phyloP scores from a whole-genome alignment of 2,888 invertebrate genomes.

The Boloria selene region DNA sequence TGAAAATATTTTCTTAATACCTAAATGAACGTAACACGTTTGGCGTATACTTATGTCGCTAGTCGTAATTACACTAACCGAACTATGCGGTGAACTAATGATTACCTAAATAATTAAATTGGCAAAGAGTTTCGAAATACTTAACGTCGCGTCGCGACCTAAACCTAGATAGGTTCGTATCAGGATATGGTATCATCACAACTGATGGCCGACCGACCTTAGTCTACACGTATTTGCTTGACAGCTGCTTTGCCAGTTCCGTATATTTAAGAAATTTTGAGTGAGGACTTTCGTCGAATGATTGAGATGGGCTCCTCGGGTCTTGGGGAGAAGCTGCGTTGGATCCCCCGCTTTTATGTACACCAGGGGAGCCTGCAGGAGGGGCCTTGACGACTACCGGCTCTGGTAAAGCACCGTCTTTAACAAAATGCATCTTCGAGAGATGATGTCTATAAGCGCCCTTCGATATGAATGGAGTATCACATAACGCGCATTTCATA shows the following conservation, averaged over 20 bases:
- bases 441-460: conserved; percentile 98
- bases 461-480: conserved; percentile 97
- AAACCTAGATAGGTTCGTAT: conserved; percentile 81
- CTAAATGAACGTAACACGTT: conserved; percentile 81
- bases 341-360: conserved; percentile 70
- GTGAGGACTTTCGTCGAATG: conserved; percentile 95
- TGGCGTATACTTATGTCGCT: conserved; percentile 82
- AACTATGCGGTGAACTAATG: conserved; percentile 78
- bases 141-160: conserved; percentile 79
- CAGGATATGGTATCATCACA: conserved; percentile 92
- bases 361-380: conserved; percentile 71
- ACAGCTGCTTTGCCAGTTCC: conserved; percentile 98
- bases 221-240: conserved; percentile 96
- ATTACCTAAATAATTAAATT: conserved; percentile 82
- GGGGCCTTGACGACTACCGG: conserved; percentile 85
- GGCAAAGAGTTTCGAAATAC: conserved; percentile 83
- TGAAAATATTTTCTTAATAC: conserved; percentile 77
- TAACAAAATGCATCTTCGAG: conserved; percentile 97
- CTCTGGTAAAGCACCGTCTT: conserved; percentile 93
- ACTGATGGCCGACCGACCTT: conserved; percentile 64
- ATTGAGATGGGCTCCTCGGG: conserved; percentile 82
- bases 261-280: conserved; percentile 99
- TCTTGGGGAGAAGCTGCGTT: conserved; percentile 78
- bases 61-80: conserved; percentile 81
- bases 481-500: conserved; percentile 97